Evolutionary conservation across 2,888 invertebrate species (phyloP).

Genomic region (Lithophane socia): DNA sequence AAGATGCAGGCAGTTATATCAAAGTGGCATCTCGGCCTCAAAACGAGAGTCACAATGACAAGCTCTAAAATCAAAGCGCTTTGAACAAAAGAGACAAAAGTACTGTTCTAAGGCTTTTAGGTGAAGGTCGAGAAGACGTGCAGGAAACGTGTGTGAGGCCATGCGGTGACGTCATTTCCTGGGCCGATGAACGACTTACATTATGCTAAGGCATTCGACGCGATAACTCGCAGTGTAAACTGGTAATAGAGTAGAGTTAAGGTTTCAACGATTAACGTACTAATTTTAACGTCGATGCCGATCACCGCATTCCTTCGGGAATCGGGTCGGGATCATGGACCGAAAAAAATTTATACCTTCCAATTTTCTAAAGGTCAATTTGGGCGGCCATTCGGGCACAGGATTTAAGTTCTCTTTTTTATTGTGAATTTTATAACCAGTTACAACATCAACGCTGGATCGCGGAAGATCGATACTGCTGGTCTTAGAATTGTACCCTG

Average conservation of each 20-base stretch:
- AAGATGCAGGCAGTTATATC: constrained; percentile 1
- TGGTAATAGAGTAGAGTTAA: constrained; percentile 72
- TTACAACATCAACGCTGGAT: constrained; percentile 58
- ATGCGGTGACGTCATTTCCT: constrained; percentile 84
- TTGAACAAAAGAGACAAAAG: constrained; percentile 58
- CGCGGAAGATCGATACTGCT: constrained; percentile 72
- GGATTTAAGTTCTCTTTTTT: constrained; percentile 58
- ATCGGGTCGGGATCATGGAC: constrained; percentile 62
- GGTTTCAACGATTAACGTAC: constrained; percentile 73
- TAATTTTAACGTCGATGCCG: constrained; percentile 71
- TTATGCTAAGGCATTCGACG: constrained; percentile 74
- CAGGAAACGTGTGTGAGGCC: constrained; percentile 81
- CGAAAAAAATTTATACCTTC: constrained; percentile 57
- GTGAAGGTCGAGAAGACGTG: constrained; percentile 85
- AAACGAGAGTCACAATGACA: constrained; percentile 39
- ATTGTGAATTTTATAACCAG: constrained; percentile 68
- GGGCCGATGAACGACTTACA: constrained; percentile 79
- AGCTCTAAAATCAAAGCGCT: constrained; percentile 49
- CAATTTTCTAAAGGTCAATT: constrained; percentile 55
- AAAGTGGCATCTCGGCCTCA: constrained; percentile 20
- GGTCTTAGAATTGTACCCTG: constrained; percentile 58
- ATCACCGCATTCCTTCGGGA: constrained; percentile 65
- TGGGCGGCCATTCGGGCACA: constrained; percentile 50
- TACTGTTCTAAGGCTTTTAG: constrained; percentile 76
- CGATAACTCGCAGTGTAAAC: constrained; percentile 80